A percentile compares a stretch with the other conserved stretches of the same genome.
phyloP scores from a whole-genome alignment of 2,797 vertebrate species.

The Chloroceryle amazona region DNA sequence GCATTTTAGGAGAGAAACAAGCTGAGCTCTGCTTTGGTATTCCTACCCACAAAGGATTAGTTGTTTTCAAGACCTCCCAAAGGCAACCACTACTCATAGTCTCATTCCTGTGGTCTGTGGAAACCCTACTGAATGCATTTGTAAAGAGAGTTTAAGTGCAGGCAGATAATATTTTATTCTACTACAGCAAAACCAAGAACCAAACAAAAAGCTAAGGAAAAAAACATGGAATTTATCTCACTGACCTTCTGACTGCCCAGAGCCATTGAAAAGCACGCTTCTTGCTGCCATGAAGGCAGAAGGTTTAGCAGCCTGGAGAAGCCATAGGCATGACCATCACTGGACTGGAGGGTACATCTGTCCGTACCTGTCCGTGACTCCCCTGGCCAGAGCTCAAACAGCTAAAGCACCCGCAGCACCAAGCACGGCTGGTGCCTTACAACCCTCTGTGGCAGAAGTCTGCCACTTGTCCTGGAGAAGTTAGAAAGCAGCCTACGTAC shows the following conservation, averaged over 20 bases:
- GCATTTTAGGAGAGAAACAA: constrained; percentile 28
- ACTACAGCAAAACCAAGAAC: constrained; percentile 32
- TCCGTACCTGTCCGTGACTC: accelerated
- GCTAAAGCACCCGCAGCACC: neutral
- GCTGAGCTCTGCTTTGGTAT: neutral
- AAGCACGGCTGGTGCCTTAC: accelerated
- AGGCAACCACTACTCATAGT: constrained; percentile 24
- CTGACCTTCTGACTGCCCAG: neutral
- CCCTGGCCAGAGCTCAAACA: neutral
- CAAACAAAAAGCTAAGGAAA: neutral
- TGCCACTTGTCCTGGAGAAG: neutral
- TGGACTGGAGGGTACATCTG: neutral
- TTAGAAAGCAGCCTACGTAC: neutral
- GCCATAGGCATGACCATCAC: accelerated
- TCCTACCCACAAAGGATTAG: neutral
- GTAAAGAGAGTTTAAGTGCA: constrained; percentile 33
- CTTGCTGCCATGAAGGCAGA: neutral
- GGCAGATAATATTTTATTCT: constrained; percentile 60
- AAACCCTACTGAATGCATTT: constrained; percentile 16
- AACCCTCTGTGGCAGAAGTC: accelerated
- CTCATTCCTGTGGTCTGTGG: constrained; percentile 63
- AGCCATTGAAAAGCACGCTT: neutral
- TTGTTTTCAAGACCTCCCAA: constrained; percentile 53
- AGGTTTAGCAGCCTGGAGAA: neutral
- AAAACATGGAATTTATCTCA: neutral